phyloP scores from a whole-genome alignment of 2,888 invertebrate species.

The Cremastinae sp. region DNA sequence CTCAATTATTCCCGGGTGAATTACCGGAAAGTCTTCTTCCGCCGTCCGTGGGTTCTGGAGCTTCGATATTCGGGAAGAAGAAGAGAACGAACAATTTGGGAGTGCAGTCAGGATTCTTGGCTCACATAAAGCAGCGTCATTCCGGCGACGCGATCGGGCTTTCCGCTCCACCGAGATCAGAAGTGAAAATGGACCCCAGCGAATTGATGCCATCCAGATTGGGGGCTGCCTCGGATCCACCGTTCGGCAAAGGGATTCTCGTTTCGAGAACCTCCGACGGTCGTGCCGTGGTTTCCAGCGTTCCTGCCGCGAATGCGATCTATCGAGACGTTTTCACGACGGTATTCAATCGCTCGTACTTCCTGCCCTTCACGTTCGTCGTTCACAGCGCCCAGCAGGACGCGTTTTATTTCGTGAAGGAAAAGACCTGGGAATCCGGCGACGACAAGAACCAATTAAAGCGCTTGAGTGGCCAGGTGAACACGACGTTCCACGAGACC shows the following conservation, averaged over 20 bases:
- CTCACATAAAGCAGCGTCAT: slow-evolving; percentile 89
- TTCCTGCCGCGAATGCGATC: slow-evolving; percentile 94
- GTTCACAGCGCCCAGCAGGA: slow-evolving; percentile 94
- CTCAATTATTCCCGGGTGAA: slow-evolving; percentile 89
- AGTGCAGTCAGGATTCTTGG: slow-evolving; percentile 91
- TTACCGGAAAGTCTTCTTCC: slow-evolving; percentile 86
- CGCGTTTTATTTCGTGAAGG: slow-evolving; percentile 96
- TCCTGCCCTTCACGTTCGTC: slow-evolving; percentile 93
- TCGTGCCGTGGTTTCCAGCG: slow-evolving; percentile 91
- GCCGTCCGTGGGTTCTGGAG: slow-evolving; percentile 84
- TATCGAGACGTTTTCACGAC: slow-evolving; percentile 95
- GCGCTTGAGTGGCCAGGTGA: slow-evolving; percentile 93
- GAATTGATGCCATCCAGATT: slow-evolving; percentile 86
- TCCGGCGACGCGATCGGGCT: slow-evolving; percentile 89
- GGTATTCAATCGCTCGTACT: slow-evolving; percentile 93
- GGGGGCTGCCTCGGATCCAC: slow-evolving; percentile 92
- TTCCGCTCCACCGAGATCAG: slow-evolving; percentile 90
- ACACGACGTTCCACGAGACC: slow-evolving; percentile 94
- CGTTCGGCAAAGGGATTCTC: slow-evolving; percentile 92
- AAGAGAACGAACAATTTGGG: slow-evolving; percentile 84
- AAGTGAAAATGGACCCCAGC: slow-evolving; percentile 89
- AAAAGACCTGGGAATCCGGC: slow-evolving; percentile 93
- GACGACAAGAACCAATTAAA: slow-evolving; percentile 94
- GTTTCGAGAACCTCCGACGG: slow-evolving; percentile 90
- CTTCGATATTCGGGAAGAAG: slow-evolving; percentile 82